Conservation (phyloP, 2,888 invertebrate species). For the Trachelus stipa region DNA sequence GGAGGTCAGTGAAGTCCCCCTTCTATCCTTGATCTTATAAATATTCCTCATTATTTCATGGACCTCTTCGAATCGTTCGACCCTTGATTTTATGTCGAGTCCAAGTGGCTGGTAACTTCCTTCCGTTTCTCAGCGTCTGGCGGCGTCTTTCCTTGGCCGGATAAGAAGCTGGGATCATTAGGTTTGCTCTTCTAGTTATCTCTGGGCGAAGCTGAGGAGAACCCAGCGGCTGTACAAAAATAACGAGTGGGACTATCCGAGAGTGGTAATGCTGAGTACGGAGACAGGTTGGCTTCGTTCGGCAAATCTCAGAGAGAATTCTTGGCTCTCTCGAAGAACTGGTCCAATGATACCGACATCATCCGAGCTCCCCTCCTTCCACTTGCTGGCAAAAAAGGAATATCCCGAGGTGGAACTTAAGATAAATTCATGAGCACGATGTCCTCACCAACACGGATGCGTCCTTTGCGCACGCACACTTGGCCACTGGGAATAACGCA, state of each 20-base stretch:
- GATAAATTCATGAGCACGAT: slow-evolving; percentile 29
- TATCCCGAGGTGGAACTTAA: slow-evolving; percentile 24
- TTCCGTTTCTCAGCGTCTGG: background rate
- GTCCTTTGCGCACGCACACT: background rate
- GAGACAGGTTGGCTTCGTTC: background rate
- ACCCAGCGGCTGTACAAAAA: background rate
- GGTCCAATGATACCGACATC: slow-evolving; percentile 42
- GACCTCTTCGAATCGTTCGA: background rate
- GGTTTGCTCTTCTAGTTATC: background rate
- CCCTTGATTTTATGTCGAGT: background rate
- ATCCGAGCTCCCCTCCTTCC: slow-evolving; percentile 25
- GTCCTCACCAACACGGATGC: slow-evolving; percentile 27
- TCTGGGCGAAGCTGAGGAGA: background rate
- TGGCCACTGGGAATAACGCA: slow-evolving; percentile 14
- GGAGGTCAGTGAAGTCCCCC: background rate
- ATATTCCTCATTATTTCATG: background rate
- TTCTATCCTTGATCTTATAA: background rate
- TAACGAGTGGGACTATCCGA: background rate
- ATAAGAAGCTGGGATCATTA: background rate
- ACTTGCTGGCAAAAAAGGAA: slow-evolving; percentile 28
- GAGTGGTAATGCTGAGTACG: background rate
- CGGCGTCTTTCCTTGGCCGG: background rate
- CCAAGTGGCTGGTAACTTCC: background rate
- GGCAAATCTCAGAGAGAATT: slow-evolving; percentile 5
- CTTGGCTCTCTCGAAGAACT: slow-evolving; percentile 27